These are phyloP conservation scores for Pelagia noctiluca DNA, from an alignment of 30 jellyfish, hydroid and myxozoan genomes.

Conservation along the genomic window DNA sequence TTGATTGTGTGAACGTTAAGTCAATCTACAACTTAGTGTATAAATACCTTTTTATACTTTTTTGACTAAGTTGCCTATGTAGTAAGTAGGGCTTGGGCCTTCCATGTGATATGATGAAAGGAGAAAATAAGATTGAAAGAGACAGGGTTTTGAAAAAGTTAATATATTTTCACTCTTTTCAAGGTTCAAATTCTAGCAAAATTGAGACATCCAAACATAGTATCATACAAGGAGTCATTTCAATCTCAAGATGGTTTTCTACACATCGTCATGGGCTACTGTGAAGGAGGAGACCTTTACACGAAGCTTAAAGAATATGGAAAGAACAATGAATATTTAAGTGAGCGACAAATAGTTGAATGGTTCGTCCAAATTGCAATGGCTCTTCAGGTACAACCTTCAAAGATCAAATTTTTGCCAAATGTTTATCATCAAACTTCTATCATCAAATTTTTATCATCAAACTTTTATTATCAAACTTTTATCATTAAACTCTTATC, in stretches of 20 bases:
- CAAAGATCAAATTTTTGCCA: too few relatives aligned
- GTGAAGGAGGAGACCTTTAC: slow-evolving; percentile 99
- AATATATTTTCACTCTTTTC: not conserved
- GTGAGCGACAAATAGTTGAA: slow-evolving; percentile 91
- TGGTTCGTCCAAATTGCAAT: slow-evolving; percentile 99
- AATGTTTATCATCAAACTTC: too few relatives aligned
- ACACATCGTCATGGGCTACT: slow-evolving; percentile 96
- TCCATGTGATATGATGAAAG: too few relatives aligned
- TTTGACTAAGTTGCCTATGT: too few relatives aligned
- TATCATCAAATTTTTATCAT: not conserved
- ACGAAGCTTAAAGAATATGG: slow-evolving; percentile 90
- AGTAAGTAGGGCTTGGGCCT: too few relatives aligned
- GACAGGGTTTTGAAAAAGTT: too few relatives aligned
- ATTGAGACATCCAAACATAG: slow-evolving; percentile 96
- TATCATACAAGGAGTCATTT: slow-evolving; percentile 95
- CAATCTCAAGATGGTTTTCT: slow-evolving; percentile 83
- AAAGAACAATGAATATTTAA: slow-evolving; percentile 67
- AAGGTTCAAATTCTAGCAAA: slow-evolving; percentile 94
- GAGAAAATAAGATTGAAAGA: too few relatives aligned
- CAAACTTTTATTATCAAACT: not conserved
- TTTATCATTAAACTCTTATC: not conserved
- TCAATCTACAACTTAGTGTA: too few relatives aligned
- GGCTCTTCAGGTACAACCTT: slow-evolving; percentile 99
- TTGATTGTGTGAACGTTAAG: too few relatives aligned
- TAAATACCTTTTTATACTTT: too few relatives aligned